Evolutionary conservation across 2,888 invertebrate species (phyloP).

Genomic region (Chydorus sphaericus): DNA sequence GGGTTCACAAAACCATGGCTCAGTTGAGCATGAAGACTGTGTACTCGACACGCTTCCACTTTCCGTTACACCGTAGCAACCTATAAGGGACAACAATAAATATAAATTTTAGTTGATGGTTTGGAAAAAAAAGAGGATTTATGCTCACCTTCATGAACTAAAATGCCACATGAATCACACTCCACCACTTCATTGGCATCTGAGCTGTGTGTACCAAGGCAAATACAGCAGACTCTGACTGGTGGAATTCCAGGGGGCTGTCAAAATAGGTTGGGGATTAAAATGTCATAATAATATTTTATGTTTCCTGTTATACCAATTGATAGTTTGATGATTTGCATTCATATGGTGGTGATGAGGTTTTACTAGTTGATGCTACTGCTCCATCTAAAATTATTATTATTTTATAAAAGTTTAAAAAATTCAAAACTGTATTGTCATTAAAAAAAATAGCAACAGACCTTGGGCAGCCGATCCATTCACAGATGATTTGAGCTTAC

Average conservation of each 20-base stretch:
- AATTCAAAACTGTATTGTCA: too few species aligned
- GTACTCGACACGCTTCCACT: constrained; percentile 81
- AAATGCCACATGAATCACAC: constrained; percentile 90
- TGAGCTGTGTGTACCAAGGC: constrained; percentile 81
- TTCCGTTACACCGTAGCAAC: constrained; percentile 89
- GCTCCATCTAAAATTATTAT: background rate
- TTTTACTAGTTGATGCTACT: background rate
- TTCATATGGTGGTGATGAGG: background rate
- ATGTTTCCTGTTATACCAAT: background rate
- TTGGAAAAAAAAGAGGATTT: background rate
- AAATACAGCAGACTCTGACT: constrained; percentile 70
- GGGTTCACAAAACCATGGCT: constrained; percentile 99
- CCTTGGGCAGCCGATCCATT: background rate
- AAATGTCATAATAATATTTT: background rate
- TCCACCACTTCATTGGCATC: constrained; percentile 92
- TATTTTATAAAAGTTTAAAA: too few species aligned
- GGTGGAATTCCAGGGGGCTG: constrained; percentile 19
- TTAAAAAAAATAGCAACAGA: background rate
- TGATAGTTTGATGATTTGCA: background rate
- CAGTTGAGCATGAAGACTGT: constrained; percentile 85
- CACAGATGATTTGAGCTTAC: background rate
- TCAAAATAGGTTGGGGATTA: constrained; percentile 5
- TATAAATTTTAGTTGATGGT: background rate
- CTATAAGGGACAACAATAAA: constrained; percentile 28
- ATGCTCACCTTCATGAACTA: constrained; percentile 75